Evolutionary conservation across 2,797 vertebrate genomes (phyloP).

Genomic region (Menidia menidia): DNA sequence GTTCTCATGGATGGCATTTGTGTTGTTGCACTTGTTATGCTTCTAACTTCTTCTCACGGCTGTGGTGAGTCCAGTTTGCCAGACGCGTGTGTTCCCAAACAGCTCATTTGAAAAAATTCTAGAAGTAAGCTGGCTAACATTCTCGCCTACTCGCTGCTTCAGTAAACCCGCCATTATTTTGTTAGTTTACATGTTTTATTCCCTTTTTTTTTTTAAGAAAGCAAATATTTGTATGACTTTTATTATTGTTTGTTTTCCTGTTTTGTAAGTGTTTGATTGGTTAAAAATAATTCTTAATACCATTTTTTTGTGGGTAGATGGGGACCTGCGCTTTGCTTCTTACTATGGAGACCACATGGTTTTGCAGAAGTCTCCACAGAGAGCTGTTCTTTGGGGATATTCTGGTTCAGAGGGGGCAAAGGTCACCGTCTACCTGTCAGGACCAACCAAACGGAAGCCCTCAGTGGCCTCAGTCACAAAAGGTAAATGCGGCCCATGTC

Average conservation of each 20-base stretch:
- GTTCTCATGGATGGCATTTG: constrained; percentile 28
- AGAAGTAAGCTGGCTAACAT: background rate
- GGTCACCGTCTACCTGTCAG: constrained; percentile 76
- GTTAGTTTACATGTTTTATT: too few relatives aligned
- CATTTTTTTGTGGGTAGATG: constrained; percentile 34
- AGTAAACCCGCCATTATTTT: too few relatives aligned
- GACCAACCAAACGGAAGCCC: constrained; percentile 47
- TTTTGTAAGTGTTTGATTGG: background rate
- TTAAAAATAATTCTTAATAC: too few relatives aligned
- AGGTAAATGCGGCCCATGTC: constrained; percentile 46
- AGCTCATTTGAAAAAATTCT: background rate
- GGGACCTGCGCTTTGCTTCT: constrained; percentile 84
- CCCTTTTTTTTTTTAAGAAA: too few relatives aligned
- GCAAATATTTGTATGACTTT: too few relatives aligned
- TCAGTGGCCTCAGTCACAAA: constrained; percentile 41
- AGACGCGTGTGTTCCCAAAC: background rate
- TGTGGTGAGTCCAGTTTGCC: constrained; percentile 38
- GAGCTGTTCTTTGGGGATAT: constrained; percentile 89
- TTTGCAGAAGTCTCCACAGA: constrained; percentile 87
- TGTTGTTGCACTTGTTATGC: background rate
- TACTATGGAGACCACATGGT: constrained; percentile 91
- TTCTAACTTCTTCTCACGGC: constrained; percentile 1
- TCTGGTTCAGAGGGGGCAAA: constrained; percentile 58
- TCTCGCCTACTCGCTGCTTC: background rate
- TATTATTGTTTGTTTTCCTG: background rate